Percentiles rank a stretch among this genome's conserved stretches.
These are phyloP conservation scores for Panthera tigris DNA, from an alignment of 2,113 vertebrate species.

Conservation along the genomic window DNA sequence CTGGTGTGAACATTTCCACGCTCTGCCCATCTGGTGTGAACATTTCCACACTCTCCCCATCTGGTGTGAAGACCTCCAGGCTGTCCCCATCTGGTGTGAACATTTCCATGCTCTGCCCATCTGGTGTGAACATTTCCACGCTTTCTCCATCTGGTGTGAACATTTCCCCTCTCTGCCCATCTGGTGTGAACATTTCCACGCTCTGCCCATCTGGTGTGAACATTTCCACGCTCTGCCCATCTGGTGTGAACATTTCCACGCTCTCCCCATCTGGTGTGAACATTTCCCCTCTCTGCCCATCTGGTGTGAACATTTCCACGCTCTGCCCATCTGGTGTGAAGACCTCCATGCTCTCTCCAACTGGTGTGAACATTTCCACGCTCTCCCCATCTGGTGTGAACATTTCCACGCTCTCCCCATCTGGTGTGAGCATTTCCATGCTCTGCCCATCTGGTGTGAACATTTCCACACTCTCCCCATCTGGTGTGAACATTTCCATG, in stretches of 20 bases:
- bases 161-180: background rate
- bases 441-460: background rate
- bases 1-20: background rate
- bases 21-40: background rate
- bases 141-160: background rate
- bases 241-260: background rate
- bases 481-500: background rate
- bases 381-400: background rate
- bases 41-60: accelerated
- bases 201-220: background rate
- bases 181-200: background rate
- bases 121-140: background rate
- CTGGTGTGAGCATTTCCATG: background rate
- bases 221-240: background rate
- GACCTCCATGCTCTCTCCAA: accelerated
- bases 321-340: background rate
- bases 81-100: background rate
- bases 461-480: accelerated
- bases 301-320: background rate
- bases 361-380: background rate
- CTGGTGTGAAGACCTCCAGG: background rate
- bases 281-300: background rate
- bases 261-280: background rate
- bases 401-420: accelerated
- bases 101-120: background rate